Conservation (phyloP, 2,888 invertebrate species). For the Smittia aterrima region DNA sequence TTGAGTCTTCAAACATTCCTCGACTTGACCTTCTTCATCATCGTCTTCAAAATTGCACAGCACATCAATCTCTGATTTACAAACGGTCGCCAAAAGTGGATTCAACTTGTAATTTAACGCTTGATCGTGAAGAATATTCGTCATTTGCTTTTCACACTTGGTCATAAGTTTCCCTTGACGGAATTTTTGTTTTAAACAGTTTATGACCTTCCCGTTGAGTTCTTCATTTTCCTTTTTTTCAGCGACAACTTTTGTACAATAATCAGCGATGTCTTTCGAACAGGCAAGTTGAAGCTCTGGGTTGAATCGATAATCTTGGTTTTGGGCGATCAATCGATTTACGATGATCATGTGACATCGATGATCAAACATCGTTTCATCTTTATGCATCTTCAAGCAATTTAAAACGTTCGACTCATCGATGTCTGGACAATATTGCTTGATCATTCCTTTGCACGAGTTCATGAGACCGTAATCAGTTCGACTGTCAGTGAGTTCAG, state of each 20-base stretch:
- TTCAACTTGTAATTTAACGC: constrained; percentile 89
- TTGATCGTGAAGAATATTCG: constrained; percentile 78
- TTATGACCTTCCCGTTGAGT: constrained; percentile 78
- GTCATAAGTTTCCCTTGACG: constrained; percentile 68
- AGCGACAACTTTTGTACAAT: constrained; percentile 61
- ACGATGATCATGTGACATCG: constrained; percentile 82
- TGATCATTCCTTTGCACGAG: constrained; percentile 82
- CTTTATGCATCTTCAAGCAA: constrained; percentile 75
- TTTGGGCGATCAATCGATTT: constrained; percentile 85
- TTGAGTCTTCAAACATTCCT: constrained; percentile 89
- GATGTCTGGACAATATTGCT: constrained; percentile 74
- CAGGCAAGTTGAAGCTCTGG: constrained; percentile 79
- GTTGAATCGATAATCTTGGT: constrained; percentile 86
- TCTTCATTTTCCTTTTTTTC: constrained; percentile 64
- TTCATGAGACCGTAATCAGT: constrained; percentile 82
- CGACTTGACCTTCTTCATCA: constrained; percentile 57
- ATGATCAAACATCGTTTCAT: constrained; percentile 74
- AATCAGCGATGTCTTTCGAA: constrained; percentile 74
- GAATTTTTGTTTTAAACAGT: constrained; percentile 80
- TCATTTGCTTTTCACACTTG: constrained; percentile 80
- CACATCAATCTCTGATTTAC: constrained; percentile 58
- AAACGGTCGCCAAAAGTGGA: constrained; percentile 79
- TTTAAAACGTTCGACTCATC: constrained; percentile 69
- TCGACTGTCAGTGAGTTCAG: constrained; percentile 81
- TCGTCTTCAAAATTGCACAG: constrained; percentile 13